Conservation (phyloP, 2,113 vertebrate species). For the Erythrocercus mccallii region DNA sequence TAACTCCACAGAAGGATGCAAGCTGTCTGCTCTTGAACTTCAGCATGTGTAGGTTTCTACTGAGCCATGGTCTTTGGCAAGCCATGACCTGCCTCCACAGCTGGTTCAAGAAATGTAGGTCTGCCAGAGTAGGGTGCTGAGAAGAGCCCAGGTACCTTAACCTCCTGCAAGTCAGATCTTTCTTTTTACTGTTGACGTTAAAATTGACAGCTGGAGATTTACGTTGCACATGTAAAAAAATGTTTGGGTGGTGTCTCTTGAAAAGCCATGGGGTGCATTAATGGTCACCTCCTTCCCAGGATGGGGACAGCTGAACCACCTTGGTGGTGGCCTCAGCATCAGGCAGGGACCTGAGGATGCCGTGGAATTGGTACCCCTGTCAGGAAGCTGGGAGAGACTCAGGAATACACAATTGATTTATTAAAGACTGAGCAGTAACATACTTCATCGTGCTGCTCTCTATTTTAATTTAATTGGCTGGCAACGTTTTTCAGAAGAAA, state of each 20-base stretch:
- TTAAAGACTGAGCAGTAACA: not conserved
- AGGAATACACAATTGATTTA: not conserved
- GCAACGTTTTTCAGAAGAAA: not conserved
- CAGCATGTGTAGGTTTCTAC: not conserved
- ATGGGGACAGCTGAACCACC: not conserved
- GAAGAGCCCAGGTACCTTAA: not conserved
- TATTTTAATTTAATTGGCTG: not conserved
- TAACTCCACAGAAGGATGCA: not conserved
- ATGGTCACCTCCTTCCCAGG: not conserved
- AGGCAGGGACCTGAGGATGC: not conserved
- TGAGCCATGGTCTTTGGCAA: not conserved
- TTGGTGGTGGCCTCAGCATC: not conserved
- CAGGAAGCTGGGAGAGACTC: not conserved
- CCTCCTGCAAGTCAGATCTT: not conserved
- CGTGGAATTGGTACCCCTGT: not conserved
- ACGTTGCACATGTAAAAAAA: rapidly evolving
- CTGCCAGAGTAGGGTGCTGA: not conserved
- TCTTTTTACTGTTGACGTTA: not conserved
- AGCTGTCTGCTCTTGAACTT: not conserved
- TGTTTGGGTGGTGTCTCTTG: not conserved
- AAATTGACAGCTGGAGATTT: not conserved
- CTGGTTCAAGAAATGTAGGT: not conserved
- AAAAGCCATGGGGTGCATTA: not conserved
- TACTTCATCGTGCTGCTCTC: not conserved
- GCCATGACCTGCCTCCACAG: not conserved